Conservation (phyloP, 2,113 vertebrate species). For the Meriones unguiculatus region DNA sequence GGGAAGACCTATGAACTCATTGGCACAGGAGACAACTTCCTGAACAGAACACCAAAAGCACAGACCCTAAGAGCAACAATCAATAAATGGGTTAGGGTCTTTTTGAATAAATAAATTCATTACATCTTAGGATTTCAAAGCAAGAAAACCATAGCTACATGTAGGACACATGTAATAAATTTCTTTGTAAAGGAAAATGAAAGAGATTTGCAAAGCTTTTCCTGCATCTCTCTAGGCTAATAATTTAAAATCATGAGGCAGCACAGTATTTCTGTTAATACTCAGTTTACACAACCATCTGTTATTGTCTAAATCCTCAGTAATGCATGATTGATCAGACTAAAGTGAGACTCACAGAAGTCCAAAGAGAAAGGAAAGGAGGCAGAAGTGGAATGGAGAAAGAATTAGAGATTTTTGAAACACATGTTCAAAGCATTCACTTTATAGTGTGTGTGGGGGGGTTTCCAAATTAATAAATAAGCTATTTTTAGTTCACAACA, state of each 20-base stretch:
- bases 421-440: neutral
- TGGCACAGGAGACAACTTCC: too few relatives aligned
- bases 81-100: neutral
- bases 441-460: neutral
- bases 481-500: neutral
- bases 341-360: neutral
- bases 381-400: neutral
- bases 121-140: constrained; percentile 44
- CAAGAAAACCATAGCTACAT: neutral
- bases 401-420: constrained; percentile 21
- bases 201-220: constrained; percentile 43
- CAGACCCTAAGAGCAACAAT: too few relatives aligned
- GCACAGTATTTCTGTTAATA: constrained; percentile 30
- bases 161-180: constrained; percentile 24
- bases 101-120: neutral
- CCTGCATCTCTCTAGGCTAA: constrained; percentile 49
- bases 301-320: neutral
- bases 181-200: constrained; percentile 37
- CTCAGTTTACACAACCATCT: constrained; percentile 30
- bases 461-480: constrained; percentile 38
- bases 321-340: neutral
- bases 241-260: constrained; percentile 23
- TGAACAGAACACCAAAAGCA: too few relatives aligned
- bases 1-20: too few relatives aligned
- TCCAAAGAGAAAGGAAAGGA: neutral